Conservation (phyloP, 2,113 vertebrate species). For the Grus americana region DNA sequence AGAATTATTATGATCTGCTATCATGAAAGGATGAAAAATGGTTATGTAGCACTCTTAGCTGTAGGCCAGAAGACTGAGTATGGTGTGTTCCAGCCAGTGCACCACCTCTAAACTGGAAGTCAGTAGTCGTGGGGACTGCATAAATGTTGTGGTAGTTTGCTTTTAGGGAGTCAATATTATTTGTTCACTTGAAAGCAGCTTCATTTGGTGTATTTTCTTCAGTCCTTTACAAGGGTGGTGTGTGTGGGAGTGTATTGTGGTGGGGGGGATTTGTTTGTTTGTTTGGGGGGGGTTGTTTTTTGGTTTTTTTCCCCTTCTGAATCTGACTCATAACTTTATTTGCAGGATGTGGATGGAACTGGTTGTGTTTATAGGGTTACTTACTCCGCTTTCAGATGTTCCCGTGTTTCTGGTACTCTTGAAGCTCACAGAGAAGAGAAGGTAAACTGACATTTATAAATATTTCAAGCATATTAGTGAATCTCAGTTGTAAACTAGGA, state of each 20-base stretch:
- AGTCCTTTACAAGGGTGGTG: neutral
- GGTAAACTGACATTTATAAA: slow-evolving; percentile 68
- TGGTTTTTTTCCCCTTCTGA: neutral
- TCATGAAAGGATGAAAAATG: neutral
- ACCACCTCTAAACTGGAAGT: neutral
- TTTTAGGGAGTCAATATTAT: neutral
- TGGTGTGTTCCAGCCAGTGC: neutral
- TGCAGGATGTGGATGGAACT: slow-evolving; percentile 85
- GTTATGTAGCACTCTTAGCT: neutral
- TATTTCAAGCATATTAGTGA: neutral
- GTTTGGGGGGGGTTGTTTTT: too few species aligned
- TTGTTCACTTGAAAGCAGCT: neutral
- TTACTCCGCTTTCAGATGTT: slow-evolving; percentile 89
- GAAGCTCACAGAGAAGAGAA: slow-evolving; percentile 78
- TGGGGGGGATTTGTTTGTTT: neutral
- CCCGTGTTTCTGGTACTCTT: slow-evolving; percentile 82
- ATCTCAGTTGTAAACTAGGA: neutral
- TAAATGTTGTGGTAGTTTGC: neutral
- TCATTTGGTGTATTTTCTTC: neutral
- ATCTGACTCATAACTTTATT: slow-evolving; percentile 11
- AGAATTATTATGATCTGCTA: neutral
- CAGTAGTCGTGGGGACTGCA: neutral
- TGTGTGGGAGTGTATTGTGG: neutral
- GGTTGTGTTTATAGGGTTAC: slow-evolving; percentile 87
- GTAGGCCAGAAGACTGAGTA: neutral